Evolutionary conservation across 2,888 invertebrate genomes (phyloP).

Genomic region (Ectropis crepuscularia): DNA sequence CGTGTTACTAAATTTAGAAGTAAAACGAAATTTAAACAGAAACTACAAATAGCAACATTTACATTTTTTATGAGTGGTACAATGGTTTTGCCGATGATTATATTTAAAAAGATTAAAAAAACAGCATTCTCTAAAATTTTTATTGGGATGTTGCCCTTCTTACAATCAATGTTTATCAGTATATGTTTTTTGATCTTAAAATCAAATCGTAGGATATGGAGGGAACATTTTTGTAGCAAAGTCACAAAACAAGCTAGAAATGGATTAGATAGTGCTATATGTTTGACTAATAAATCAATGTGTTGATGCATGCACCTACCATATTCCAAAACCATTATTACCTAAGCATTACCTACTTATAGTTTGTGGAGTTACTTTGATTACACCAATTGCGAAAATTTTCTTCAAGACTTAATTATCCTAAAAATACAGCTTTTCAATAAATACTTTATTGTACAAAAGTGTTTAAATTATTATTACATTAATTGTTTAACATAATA

Average conservation of each 20-base stretch:
- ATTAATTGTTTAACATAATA: too few species aligned
- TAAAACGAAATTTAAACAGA: constrained; percentile 6
- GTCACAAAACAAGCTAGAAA: background rate
- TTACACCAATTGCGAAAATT: too few species aligned
- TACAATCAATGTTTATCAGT: constrained; percentile 18
- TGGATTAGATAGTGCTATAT: background rate
- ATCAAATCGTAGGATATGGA: constrained; percentile 22
- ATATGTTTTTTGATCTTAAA: constrained; percentile 22
- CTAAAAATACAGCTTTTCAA: too few species aligned
- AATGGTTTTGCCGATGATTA: constrained; percentile 18
- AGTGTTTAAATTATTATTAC: too few species aligned
- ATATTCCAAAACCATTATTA: too few species aligned
- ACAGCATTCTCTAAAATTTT: background rate
- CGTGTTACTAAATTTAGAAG: constrained; percentile 1
- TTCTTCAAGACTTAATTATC: too few species aligned
- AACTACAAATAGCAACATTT: constrained; percentile 20
- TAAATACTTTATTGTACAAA: too few species aligned
- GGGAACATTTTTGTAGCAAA: constrained; percentile 9
- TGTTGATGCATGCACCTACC: too few species aligned
- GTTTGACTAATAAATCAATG: too few species aligned
- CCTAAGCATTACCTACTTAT: too few species aligned
- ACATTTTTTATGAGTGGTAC: constrained; percentile 29
- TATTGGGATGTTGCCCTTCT: background rate
- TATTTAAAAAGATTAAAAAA: background rate
- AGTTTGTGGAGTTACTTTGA: too few species aligned